Evolutionary conservation across 1,140 invertebrate species (phyloP).

Genomic region (Palaemon carinicauda): DNA sequence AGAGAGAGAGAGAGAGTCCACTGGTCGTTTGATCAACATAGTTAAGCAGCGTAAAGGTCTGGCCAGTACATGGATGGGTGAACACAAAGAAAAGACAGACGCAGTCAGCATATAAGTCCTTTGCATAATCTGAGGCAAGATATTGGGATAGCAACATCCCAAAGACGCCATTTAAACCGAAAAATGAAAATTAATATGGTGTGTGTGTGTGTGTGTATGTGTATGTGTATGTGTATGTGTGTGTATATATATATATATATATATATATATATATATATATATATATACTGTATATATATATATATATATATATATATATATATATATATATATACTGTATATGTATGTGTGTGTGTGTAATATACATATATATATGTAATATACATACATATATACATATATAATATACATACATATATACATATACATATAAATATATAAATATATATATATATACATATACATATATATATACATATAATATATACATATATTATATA

Average conservation of each 20-base stretch:
- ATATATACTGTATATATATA: neutral
- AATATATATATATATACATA: neutral
- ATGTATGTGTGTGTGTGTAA: neutral
- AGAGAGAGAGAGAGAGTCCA: too few relatives aligned
- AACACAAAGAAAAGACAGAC: too few relatives aligned
- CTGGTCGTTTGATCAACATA: too few relatives aligned
- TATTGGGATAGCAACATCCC: too few relatives aligned
- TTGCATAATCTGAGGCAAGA: too few relatives aligned
- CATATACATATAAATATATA: neutral
- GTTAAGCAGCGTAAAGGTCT: too few relatives aligned
- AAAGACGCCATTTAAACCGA: too few relatives aligned
- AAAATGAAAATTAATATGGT: too few relatives aligned
- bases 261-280: neutral
- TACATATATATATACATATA: neutral
- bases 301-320: neutral
- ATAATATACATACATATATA: neutral
- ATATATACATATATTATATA: too few relatives aligned
- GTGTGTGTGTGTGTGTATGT: too few relatives aligned
- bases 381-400: neutral
- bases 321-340: neutral
- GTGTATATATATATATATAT: neutral
- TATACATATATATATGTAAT: neutral
- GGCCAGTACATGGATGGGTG: too few relatives aligned
- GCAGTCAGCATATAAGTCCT: too few relatives aligned
- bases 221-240: neutral